A percentile compares a stretch with the other conserved stretches of the same genome.
Conservation (phyloP, 1,140 invertebrate species). For the Caerostris darwini region DNA sequence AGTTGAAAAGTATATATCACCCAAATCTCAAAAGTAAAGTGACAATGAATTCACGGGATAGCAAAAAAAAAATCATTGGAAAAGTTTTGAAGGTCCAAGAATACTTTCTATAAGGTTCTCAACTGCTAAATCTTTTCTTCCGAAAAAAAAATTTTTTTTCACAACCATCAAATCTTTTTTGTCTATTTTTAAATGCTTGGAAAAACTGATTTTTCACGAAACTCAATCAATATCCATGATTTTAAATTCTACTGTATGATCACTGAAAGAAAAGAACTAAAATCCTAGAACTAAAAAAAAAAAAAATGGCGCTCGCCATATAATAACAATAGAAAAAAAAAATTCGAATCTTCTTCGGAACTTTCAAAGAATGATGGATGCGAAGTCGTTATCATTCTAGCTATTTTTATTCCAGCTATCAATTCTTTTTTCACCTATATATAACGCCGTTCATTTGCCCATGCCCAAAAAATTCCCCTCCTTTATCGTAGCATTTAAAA, state of each 20-base stretch:
- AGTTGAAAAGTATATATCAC: not conserved
- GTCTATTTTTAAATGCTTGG: slow-evolving; percentile 60
- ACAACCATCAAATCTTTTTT: slow-evolving; percentile 11
- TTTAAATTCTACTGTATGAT: slow-evolving; percentile 62
- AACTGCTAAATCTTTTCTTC: slow-evolving; percentile 18
- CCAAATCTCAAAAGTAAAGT: not conserved
- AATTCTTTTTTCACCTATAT: slow-evolving; percentile 51
- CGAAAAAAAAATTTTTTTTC: slow-evolving; percentile 25
- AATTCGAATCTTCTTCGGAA: not conserved
- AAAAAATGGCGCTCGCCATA: slow-evolving; percentile 25
- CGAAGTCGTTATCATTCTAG: slow-evolving; percentile 60
- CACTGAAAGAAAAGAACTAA: not conserved
- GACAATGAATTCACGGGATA: not conserved
- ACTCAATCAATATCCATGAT: slow-evolving; percentile 64
- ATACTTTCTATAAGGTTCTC: not conserved
- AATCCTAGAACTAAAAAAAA: not conserved
- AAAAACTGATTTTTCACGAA: slow-evolving; percentile 12
- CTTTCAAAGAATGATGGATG: slow-evolving; percentile 73
- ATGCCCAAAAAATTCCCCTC: slow-evolving; percentile 11
- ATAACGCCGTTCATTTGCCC: slow-evolving; percentile 26
- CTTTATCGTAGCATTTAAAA: slow-evolving; percentile 67
- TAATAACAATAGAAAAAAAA: slow-evolving; percentile 35
- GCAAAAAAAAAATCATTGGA: not conserved
- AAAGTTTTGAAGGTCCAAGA: not conserved
- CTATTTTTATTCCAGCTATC: slow-evolving; percentile 73